Percentiles rank a stretch among this genome's conserved stretches.
Conservation (phyloP, 2,888 invertebrate species). For the Cybosia mesomella region DNA sequence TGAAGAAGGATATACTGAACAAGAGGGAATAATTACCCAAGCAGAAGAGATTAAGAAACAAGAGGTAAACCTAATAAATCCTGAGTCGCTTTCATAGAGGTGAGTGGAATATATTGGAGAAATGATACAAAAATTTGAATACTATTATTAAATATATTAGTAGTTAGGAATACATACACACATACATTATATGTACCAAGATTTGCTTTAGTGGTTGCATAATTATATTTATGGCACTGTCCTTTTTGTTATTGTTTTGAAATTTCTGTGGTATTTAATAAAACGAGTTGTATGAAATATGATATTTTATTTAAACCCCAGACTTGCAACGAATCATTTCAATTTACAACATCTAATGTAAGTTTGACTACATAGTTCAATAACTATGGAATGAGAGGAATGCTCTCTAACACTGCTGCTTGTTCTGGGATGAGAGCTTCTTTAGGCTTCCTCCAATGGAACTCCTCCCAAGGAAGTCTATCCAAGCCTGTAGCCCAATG, state of each 20-base stretch:
- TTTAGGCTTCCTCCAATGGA: conserved; percentile 86
- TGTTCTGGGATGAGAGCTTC: conserved; percentile 88
- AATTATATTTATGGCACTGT: conserved; percentile 1
- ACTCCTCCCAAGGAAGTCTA: conserved; percentile 80
- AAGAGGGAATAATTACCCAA: not conserved
- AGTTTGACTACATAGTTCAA: conserved; percentile 19
- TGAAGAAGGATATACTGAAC: conserved; percentile 59
- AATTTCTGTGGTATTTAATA: conserved; percentile 5
- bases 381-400: conserved; percentile 63
- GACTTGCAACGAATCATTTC: conserved; percentile 11
- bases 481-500: conserved; percentile 92
- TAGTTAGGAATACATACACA: not conserved
- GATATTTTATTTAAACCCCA: conserved; percentile 6
- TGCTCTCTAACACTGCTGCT: conserved; percentile 71
- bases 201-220: not conserved
- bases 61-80: not conserved
- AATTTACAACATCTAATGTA: conserved; percentile 23
- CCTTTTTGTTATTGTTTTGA: not conserved
- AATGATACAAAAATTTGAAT: not conserved
- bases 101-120: not conserved
- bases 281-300: not conserved
- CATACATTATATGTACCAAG: not conserved
- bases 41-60: conserved; percentile 2
- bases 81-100: not conserved
- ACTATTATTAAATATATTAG: not conserved